These are phyloP conservation scores for Epinephelus lanceolatus DNA, from an alignment of 2,113 vertebrate species.

Conservation along the genomic window DNA sequence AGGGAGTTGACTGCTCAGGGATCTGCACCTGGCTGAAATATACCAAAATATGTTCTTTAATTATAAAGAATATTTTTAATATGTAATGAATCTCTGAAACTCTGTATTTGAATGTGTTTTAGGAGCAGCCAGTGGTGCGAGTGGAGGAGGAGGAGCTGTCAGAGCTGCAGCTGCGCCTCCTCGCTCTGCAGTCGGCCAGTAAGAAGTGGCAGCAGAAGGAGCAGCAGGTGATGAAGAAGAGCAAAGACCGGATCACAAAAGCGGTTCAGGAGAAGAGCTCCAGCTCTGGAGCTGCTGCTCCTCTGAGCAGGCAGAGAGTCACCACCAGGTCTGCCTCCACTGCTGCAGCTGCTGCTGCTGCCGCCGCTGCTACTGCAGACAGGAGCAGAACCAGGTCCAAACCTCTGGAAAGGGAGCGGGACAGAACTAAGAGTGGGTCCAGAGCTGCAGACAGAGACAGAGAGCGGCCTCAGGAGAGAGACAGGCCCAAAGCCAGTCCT, in stretches of 20 bases:
- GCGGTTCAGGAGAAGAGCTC: constrained; percentile 74
- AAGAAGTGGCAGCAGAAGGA: constrained; percentile 99
- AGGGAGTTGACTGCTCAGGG: too few species aligned
- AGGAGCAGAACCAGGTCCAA: constrained; percentile 60
- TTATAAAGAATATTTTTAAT: too few species aligned
- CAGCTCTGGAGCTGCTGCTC: neutral
- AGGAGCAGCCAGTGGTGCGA: constrained; percentile 25
- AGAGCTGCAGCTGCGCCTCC: constrained; percentile 94
- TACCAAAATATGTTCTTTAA: too few species aligned
- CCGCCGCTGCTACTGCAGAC: constrained; percentile 11
- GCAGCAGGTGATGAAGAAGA: constrained; percentile 96
- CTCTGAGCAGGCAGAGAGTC: constrained; percentile 51
- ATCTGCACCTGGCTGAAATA: too few species aligned
- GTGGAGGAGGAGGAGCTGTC: constrained; percentile 97
- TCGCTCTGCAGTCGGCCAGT: constrained; percentile 98
- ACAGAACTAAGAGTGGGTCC: constrained; percentile 29
- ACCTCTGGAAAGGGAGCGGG: constrained; percentile 51
- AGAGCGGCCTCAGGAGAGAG: neutral
- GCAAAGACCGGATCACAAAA: constrained; percentile 93
- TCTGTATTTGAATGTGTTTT: too few species aligned
- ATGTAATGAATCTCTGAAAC: too few species aligned
- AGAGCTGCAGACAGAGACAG: constrained; percentile 44
- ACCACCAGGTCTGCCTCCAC: constrained; percentile 63
- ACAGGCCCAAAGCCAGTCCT: constrained; percentile 20
- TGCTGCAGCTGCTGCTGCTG: neutral